A percentile compares a stretch with the other conserved stretches of the same genome.
phyloP scores from a whole-genome alignment of 2,888 invertebrate genomes.

The Netelia virgata region DNA sequence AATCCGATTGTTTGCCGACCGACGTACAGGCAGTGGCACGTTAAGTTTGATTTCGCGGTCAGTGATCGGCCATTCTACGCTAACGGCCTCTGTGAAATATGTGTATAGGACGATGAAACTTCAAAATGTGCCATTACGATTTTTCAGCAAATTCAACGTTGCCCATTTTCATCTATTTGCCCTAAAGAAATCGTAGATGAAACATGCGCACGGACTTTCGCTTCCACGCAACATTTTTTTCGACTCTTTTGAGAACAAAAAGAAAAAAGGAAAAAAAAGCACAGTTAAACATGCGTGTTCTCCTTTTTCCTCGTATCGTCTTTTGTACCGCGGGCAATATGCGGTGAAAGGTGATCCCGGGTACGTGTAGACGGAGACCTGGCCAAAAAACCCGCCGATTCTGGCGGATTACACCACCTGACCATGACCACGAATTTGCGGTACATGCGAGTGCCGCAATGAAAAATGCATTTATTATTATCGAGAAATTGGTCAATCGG shows the following conservation, averaged over 20 bases:
- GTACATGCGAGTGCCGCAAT: slow-evolving; percentile 2
- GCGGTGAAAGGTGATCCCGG: slow-evolving; percentile 34
- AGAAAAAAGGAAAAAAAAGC: slow-evolving; percentile 4
- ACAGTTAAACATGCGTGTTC: slow-evolving; percentile 10
- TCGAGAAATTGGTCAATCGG: slow-evolving; percentile 36
- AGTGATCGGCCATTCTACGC: slow-evolving; percentile 60
- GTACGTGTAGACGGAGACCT: background rate
- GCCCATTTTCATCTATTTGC: background rate
- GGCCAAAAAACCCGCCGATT: slow-evolving; percentile 24
- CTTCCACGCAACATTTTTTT: slow-evolving; percentile 1
- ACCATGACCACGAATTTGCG: slow-evolving; percentile 66
- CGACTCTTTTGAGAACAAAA: slow-evolving; percentile 4
- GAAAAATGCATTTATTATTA: slow-evolving; percentile 10
- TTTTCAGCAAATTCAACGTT: background rate
- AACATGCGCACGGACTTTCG: slow-evolving; percentile 3
- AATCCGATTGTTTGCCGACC: slow-evolving; percentile 46
- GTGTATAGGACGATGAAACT: background rate
- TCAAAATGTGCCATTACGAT: slow-evolving; percentile 13
- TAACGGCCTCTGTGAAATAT: slow-evolving; percentile 15
- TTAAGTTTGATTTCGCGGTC: slow-evolving; percentile 32
- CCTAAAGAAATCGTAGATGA: background rate
- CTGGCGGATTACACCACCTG: slow-evolving; percentile 39
- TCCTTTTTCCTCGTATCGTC: slow-evolving; percentile 1
- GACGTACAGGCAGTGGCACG: slow-evolving; percentile 33
- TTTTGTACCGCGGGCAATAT: slow-evolving; percentile 6